Evolutionary conservation across 1,140 invertebrate species (phyloP).

Genomic region (Leptinotarsa defecta): DNA sequence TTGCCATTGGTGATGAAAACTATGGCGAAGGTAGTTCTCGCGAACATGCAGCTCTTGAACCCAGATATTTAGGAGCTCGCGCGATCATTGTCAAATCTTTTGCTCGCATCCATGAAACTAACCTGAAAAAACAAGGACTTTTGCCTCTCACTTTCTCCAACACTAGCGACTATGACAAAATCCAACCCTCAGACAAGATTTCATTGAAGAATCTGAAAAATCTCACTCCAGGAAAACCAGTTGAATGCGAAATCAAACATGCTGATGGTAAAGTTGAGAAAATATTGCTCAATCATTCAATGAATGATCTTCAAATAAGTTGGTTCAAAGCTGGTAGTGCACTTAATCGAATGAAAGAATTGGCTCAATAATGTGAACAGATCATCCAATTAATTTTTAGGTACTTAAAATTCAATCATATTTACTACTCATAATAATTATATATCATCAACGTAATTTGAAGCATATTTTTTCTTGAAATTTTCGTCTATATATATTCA

Average conservation of each 20-base stretch:
- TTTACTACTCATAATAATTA: neutral
- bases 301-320: conserved; percentile 96
- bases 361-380: conserved; percentile 46
- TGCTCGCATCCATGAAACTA: conserved; percentile 99
- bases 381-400: neutral
- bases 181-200: conserved; percentile 91
- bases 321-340: conserved; percentile 99
- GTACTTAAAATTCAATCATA: neutral
- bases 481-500: neutral
- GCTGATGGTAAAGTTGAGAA: conserved; percentile 83
- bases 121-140: conserved; percentile 98
- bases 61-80: conserved; percentile 84
- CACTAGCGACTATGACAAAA: conserved; percentile 95
- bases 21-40: conserved; percentile 92
- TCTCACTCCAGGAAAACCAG: conserved; percentile 89
- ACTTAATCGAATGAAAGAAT: conserved; percentile 95
- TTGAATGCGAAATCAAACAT: conserved; percentile 93
- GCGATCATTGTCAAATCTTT: conserved; percentile 99
- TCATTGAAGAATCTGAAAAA: conserved; percentile 85
- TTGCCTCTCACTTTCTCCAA: conserved; percentile 95
- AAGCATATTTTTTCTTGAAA: neutral
- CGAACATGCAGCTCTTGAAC: conserved; percentile 98
- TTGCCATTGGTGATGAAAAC: conserved; percentile 97
- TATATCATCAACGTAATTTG: neutral
- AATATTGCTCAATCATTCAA: conserved; percentile 90